A percentile compares a stretch with the other conserved stretches of the same genome.
phyloP scores from a whole-genome alignment of 2,888 invertebrate genomes.

The Sarcophaga carnaria region DNA sequence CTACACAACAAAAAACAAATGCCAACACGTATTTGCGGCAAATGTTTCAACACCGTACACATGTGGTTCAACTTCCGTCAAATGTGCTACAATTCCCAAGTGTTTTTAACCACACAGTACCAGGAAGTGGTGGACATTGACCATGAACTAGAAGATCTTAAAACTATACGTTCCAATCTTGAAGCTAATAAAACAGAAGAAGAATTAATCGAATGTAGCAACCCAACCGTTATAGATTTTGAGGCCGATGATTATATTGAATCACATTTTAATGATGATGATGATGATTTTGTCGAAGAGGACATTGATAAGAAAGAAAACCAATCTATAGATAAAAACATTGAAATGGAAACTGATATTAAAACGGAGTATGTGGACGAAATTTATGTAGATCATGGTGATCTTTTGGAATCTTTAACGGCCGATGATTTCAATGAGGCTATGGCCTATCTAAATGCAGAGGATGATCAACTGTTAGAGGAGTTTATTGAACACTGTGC shows the following conservation, averaged over 20 bases:
- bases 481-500: slow-evolving; percentile 64
- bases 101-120: slow-evolving; percentile 73
- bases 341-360: neutral
- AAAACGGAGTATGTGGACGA: slow-evolving; percentile 40
- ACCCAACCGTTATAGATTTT: slow-evolving; percentile 67
- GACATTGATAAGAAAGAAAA: slow-evolving; percentile 41
- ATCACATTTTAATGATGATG: slow-evolving; percentile 40
- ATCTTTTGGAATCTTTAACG: slow-evolving; percentile 46
- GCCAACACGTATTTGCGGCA: slow-evolving; percentile 75
- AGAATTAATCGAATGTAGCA: slow-evolving; percentile 20
- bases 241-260: slow-evolving; percentile 46
- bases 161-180: slow-evolving; percentile 53
- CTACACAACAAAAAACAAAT: slow-evolving; percentile 65
- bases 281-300: slow-evolving; percentile 28
- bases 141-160: slow-evolving; percentile 46
- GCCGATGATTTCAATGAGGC: slow-evolving; percentile 67
- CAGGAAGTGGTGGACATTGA: slow-evolving; percentile 53
- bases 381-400: slow-evolving; percentile 36
- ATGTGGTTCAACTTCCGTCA: slow-evolving; percentile 79
- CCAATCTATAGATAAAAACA: neutral
- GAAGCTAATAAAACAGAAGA: slow-evolving; percentile 56
- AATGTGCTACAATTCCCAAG: slow-evolving; percentile 78
- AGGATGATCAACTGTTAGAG: slow-evolving; percentile 61
- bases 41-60: slow-evolving; percentile 75
- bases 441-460: slow-evolving; percentile 51